These are phyloP conservation scores for Chaenocephalus aceratus DNA, from an alignment of 2,113 vertebrate species.

Conservation along the genomic window DNA sequence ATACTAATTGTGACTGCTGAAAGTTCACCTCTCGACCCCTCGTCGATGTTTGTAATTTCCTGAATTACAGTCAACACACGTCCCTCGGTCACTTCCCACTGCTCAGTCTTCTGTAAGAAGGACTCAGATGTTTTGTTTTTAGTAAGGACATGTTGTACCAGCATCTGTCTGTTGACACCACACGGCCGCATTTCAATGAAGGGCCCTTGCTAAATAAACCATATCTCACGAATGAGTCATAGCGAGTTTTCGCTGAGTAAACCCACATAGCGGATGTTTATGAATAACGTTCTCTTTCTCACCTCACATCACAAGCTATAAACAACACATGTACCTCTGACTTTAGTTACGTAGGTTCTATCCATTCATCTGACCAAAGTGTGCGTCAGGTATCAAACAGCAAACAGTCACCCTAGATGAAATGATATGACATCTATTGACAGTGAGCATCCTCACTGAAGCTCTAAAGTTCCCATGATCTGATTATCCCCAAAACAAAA, in stretches of 20 bases:
- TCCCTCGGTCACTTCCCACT: slow-evolving; percentile 41
- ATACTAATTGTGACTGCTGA: slow-evolving; percentile 50
- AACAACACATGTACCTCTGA: not conserved
- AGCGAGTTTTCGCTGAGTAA: slow-evolving; percentile 33
- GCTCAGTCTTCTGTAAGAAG: slow-evolving; percentile 13
- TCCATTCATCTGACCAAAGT: not conserved
- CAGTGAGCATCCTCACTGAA: slow-evolving; percentile 1
- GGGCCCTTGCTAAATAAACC: slow-evolving; percentile 45
- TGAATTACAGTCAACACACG: slow-evolving; percentile 59
- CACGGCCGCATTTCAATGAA: slow-evolving; percentile 19
- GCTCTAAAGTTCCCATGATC: slow-evolving; percentile 21
- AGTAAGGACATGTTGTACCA: slow-evolving; percentile 67
- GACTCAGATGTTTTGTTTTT: slow-evolving; percentile 37
- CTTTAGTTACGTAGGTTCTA: slow-evolving; percentile 2
- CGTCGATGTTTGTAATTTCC: slow-evolving; percentile 61
- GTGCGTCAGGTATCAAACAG: slow-evolving; percentile 8
- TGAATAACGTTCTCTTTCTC: slow-evolving; percentile 1
- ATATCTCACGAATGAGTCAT: slow-evolving; percentile 62
- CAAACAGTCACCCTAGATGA: slow-evolving; percentile 10
- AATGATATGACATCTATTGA: slow-evolving; percentile 14
- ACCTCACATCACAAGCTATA: slow-evolving; percentile 6
- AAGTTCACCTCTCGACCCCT: slow-evolving; percentile 4
- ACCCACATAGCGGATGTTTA: not conserved
- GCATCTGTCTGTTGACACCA: slow-evolving; percentile 45
- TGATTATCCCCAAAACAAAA: slow-evolving; percentile 38